Conservation (phyloP, 2,797 vertebrate species). For the Pelochelys cantorii region DNA sequence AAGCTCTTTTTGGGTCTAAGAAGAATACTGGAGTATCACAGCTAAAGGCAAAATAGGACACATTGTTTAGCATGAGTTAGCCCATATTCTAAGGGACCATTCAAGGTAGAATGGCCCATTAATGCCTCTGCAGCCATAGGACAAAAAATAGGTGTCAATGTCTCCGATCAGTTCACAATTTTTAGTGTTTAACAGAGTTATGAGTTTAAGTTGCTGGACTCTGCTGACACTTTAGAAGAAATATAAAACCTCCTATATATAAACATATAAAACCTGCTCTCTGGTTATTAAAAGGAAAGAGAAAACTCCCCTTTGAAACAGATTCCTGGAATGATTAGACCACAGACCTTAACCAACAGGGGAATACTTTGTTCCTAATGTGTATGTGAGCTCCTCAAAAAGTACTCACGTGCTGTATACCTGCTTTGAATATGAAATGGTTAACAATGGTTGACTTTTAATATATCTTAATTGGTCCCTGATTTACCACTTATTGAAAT, state of each 20-base stretch:
- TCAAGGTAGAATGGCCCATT: background rate
- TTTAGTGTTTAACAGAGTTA: background rate
- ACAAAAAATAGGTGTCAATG: background rate
- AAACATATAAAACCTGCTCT: background rate
- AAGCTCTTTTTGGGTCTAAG: background rate
- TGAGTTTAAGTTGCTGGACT: background rate
- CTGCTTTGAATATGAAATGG: background rate
- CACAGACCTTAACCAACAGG: background rate
- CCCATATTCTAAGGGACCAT: background rate
- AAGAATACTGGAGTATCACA: background rate
- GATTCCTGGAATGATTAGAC: background rate
- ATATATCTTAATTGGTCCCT: background rate
- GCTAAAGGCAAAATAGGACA: background rate
- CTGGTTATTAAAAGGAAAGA: background rate
- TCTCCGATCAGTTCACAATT: background rate
- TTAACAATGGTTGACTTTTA: background rate
- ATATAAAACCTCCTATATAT: background rate
- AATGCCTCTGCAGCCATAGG: background rate
- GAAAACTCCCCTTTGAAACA: background rate
- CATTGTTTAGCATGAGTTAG: background rate
- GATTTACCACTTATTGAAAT: background rate
- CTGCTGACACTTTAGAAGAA: background rate
- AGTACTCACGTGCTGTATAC: background rate
- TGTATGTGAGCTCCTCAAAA: accelerated
- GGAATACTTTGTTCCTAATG: background rate